Conservation (phyloP, 37 sponge, comb jelly and placozoan species). For the Haliclona indistincta region DNA sequence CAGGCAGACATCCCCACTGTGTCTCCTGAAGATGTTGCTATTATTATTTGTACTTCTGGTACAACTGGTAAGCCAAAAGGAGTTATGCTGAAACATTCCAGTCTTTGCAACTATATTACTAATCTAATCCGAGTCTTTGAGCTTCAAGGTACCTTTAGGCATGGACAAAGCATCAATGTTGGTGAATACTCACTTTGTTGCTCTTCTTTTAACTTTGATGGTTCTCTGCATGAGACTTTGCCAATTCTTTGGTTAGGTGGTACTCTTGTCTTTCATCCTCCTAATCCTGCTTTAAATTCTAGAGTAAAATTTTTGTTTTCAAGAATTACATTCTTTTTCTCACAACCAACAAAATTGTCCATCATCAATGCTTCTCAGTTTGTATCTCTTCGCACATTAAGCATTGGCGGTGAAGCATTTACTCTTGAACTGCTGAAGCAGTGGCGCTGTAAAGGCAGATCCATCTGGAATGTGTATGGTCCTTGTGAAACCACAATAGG, state of each 20-base stretch:
- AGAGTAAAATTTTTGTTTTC: background rate
- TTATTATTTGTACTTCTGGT: conserved; percentile 13
- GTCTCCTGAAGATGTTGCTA: background rate
- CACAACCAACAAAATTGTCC: background rate
- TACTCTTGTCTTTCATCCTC: background rate
- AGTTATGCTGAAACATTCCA: background rate
- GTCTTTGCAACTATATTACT: background rate
- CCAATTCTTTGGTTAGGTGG: conserved; percentile 7
- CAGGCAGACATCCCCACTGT: too few relatives aligned
- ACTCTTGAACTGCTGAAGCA: background rate
- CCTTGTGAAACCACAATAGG: conserved; percentile 2
- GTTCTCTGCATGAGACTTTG: background rate
- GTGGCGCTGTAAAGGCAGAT: background rate
- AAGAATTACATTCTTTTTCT: background rate
- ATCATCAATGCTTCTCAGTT: background rate
- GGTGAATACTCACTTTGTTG: background rate
- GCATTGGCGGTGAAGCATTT: background rate
- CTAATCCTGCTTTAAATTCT: background rate
- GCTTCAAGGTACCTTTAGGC: background rate
- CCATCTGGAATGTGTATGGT: conserved; percentile 8
- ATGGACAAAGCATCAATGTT: too few relatives aligned
- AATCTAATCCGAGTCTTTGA: background rate
- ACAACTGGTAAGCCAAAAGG: conserved; percentile 35
- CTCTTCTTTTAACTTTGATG: conserved; percentile 5
- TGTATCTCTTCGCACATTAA: background rate